Base-by-base conservation (phyloP, 37 sponge, comb jelly and placozoan species). In the Bolinopsis microptera region DNA sequence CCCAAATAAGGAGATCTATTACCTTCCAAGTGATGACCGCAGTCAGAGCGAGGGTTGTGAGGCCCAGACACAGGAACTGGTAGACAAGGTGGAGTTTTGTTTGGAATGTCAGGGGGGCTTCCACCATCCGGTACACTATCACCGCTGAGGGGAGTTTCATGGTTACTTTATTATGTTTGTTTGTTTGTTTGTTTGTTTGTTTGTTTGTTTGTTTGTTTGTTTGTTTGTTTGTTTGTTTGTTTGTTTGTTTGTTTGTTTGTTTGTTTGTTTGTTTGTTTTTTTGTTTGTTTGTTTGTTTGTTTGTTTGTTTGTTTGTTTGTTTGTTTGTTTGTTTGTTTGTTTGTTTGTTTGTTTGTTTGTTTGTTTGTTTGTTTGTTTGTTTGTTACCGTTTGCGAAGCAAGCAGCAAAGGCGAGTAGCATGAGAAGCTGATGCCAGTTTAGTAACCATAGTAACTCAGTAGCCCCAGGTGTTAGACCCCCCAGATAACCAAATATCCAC, bases 111-210 rank as follows among this genome's bases (percentile, higher is more conserved):
- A 72, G 31, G 3, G 26, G 31, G 3, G 75, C 26, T 72, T 72
- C 75, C 5, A 72, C 75, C 75, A 72, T 30, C 75, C 75, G 75
- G 75, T 72, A 72, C 75, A 28, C 75, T 72, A 72, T 28, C 31
- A 72, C 75, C 5, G 75, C 75, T 72, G 75, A n/a, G 75, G 26
- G 18, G 75, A 5, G 61, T 48, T 48, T 5, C 61, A 18, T 18
- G 61, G 61, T 48, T 48, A 48, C 61, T n/a, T n/a, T n/a, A n/a
- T n/a, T n/a, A n/a, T n/a, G n/a, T n/a, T n/a, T n/a, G n/a, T n/a
- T n/a, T 48, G 61, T 48, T 13, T 48, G 5, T 5, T 48, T 48
- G 61, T 48, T 48, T 18, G 61, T 5, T 48, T 48, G 61, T 48
- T 13, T 18, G 61, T 18, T 48, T 18, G 13, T 13, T 18, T 48